These are phyloP conservation scores for Pyxicephalus adspersus DNA, from an alignment of 2,113 vertebrate genomes.

Conservation along the genomic window DNA sequence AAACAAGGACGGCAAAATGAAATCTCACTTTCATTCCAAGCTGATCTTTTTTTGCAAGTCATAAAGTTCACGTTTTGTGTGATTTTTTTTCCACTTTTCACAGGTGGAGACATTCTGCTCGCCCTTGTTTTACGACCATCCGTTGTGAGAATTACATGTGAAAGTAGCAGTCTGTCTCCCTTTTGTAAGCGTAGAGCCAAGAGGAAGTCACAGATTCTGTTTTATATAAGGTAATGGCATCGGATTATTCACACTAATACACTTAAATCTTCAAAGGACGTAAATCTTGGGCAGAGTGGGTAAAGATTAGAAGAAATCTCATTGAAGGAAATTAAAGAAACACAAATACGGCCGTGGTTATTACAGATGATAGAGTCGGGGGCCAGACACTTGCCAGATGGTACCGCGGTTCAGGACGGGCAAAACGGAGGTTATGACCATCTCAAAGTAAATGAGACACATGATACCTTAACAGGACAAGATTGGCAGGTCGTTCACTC, in stretches of 20 bases:
- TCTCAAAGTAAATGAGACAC: background rate
- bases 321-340: slow-evolving; percentile 15
- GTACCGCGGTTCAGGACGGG: slow-evolving; percentile 6
- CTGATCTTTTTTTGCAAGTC: slow-evolving; percentile 51
- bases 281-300: slow-evolving; percentile 52
- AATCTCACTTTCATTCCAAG: slow-evolving; percentile 49
- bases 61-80: slow-evolving; percentile 60
- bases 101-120: slow-evolving; percentile 57
- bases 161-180: slow-evolving; percentile 61
- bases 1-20: slow-evolving; percentile 55
- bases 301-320: slow-evolving; percentile 10
- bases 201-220: slow-evolving; percentile 68
- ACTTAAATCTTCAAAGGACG: slow-evolving; percentile 59
- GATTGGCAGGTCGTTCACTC: slow-evolving; percentile 12
- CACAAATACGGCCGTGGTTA: background rate
- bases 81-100: slow-evolving; percentile 61
- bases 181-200: slow-evolving; percentile 63
- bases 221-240: slow-evolving; percentile 65
- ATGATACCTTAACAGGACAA: slow-evolving; percentile 14
- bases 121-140: slow-evolving; percentile 68
- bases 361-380: background rate
- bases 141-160: slow-evolving; percentile 61
- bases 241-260: slow-evolving; percentile 61
- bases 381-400: slow-evolving; percentile 20
- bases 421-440: background rate